Conservation (phyloP, 2,888 invertebrate genomes). For the Cremastobaeus sp. region DNA sequence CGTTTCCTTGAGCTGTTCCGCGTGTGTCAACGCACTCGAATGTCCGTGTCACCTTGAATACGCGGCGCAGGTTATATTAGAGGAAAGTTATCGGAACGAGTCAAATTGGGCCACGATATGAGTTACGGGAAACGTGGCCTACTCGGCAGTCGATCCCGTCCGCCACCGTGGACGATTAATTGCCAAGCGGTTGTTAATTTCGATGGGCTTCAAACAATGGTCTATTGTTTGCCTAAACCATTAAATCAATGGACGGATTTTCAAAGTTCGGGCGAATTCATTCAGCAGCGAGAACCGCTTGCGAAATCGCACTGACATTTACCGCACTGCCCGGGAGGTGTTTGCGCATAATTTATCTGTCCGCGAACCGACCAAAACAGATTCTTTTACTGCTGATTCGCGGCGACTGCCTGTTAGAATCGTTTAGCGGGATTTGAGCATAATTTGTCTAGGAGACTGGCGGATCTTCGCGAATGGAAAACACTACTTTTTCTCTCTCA, state of each 20-base stretch:
- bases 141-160: slow-evolving; percentile 5
- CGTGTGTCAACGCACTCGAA: slow-evolving; percentile 60
- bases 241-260: slow-evolving; percentile 27
- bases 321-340: slow-evolving; percentile 10
- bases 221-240: slow-evolving; percentile 40
- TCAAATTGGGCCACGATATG: slow-evolving; percentile 54
- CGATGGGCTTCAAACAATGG: slow-evolving; percentile 27
- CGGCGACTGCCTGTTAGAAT: too few relatives aligned
- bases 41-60: slow-evolving; percentile 60
- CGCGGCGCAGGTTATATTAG: slow-evolving; percentile 34
- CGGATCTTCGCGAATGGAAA: too few relatives aligned
- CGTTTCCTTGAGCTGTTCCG: slow-evolving; percentile 27
- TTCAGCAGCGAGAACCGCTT: background rate
- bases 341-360: slow-evolving; percentile 9
- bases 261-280: slow-evolving; percentile 21
- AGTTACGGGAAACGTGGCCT: slow-evolving; percentile 15
- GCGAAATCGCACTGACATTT: slow-evolving; percentile 6
- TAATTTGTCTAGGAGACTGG: too few relatives aligned
- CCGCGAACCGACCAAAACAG: too few relatives aligned
- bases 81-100: slow-evolving; percentile 55
- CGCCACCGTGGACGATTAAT: slow-evolving; percentile 18
- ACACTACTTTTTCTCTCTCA: too few relatives aligned
- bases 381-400: too few relatives aligned
- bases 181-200: slow-evolving; percentile 14
- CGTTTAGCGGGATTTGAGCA: too few relatives aligned